These are phyloP conservation scores for Bathynomus jamesi DNA, from an alignment of 1,140 invertebrate genomes.

Conservation along the genomic window DNA sequence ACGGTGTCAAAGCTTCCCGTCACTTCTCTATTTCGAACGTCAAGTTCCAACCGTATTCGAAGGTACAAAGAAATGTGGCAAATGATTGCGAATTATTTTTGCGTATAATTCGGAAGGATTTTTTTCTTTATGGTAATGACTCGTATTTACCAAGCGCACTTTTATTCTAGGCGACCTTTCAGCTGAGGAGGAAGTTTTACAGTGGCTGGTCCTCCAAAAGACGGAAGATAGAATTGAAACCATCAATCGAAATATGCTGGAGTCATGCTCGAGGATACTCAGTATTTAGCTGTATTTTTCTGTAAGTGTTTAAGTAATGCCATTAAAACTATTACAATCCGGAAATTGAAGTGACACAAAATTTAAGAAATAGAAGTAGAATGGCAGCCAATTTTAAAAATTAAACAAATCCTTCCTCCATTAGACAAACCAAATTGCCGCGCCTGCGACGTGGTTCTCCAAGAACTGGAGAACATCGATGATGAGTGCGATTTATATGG, in stretches of 20 bases:
- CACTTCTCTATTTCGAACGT: conserved; percentile 82
- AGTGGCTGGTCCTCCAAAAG: conserved; percentile 86
- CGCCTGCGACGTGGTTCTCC: conserved; percentile 83
- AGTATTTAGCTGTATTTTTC: conserved; percentile 88
- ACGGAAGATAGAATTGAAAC: conserved; percentile 88
- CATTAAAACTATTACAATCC: no score
- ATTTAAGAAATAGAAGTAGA: no score
- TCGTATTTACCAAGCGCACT: no score
- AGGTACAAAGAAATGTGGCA: no score
- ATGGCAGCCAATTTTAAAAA: no score
- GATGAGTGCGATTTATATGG: conserved; percentile 89
- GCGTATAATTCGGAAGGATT: no score
- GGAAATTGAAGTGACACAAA: no score
- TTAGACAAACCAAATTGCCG: conserved; percentile 84
- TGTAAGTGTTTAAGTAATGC: conserved; percentile 59
- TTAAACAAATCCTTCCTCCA: no score
- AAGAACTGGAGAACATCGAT: conserved; percentile 81
- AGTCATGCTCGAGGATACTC: conserved; percentile 77
- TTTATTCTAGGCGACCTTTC: conserved; percentile 43
- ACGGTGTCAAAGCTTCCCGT: conserved; percentile 80
- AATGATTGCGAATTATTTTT: no score
- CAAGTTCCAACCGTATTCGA: conserved; percentile 84
- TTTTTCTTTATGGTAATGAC: no score
- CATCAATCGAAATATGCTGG: conserved; percentile 86
- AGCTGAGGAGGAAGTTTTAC: conserved; percentile 85